These are phyloP conservation scores for Schlechtendalia chinensis DNA, from an alignment of 1,140 invertebrate genomes.

Conservation along the genomic window DNA sequence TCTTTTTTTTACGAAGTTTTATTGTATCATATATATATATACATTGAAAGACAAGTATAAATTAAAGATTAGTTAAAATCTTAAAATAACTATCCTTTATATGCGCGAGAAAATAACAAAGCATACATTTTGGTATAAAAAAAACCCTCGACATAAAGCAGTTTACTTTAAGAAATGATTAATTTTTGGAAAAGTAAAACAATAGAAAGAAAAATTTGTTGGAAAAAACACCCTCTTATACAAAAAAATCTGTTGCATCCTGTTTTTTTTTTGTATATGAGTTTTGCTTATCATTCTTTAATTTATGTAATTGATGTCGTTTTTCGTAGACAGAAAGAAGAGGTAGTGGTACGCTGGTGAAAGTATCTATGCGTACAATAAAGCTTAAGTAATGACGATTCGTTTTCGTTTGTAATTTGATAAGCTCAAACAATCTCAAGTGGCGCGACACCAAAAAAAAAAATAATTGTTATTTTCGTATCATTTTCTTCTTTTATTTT, in stretches of 20 bases:
- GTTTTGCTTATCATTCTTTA: background rate
- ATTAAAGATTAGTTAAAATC: background rate
- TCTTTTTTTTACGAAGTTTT: too few species aligned
- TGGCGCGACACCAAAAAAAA: background rate
- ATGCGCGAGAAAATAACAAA: background rate
- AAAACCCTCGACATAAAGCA: background rate
- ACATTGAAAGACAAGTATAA: background rate
- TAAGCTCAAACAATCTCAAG: slow-evolving; percentile 4
- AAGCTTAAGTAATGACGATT: slow-evolving; percentile 9
- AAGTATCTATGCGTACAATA: background rate
- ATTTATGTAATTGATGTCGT: slow-evolving; percentile 14
- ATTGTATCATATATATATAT: too few species aligned
- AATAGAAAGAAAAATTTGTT: slow-evolving; percentile 47
- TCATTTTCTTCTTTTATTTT: background rate
- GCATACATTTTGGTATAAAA: slow-evolving; percentile 8
- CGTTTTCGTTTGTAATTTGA: slow-evolving; percentile 22
- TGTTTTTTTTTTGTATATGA: background rate
- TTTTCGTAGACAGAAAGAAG: slow-evolving; percentile 4
- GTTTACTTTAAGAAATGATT: slow-evolving; percentile 22
- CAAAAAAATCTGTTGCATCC: slow-evolving; percentile 1
- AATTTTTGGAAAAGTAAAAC: slow-evolving; percentile 3
- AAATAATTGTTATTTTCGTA: background rate
- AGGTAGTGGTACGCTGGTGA: background rate
- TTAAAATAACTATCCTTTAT: background rate
- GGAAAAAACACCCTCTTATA: background rate